phyloP scores from a whole-genome alignment of 2,113 vertebrate species.

The Ammospiza caudacuta region DNA sequence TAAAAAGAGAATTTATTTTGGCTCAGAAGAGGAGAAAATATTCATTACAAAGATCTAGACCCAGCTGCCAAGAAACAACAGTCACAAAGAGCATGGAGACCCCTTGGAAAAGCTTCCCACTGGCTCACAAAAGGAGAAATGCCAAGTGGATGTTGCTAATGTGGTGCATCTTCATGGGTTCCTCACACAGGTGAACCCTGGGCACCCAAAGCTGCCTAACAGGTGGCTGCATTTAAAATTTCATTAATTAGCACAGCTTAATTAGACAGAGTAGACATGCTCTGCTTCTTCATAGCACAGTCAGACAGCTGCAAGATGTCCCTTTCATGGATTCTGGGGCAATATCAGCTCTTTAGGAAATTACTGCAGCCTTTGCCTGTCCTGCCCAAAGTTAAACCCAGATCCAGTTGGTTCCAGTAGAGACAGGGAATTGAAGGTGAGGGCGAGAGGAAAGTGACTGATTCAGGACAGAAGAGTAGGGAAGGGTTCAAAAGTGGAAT shows the following conservation, averaged over 20 bases:
- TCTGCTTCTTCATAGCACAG: neutral
- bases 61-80: neutral
- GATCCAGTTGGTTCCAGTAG: neutral
- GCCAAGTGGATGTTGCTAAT: neutral
- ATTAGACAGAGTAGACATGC: neutral
- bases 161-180: neutral
- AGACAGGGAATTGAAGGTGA: neutral
- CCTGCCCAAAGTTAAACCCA: neutral
- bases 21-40: neutral
- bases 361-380: neutral
- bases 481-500: neutral
- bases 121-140: neutral
- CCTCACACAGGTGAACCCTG: neutral
- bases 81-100: neutral
- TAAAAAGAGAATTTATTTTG: neutral
- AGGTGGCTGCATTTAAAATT: neutral
- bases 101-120: neutral
- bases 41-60: neutral
- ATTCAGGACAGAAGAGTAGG: fast-evolving
- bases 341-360: neutral
- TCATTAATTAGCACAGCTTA: neutral
- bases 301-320: neutral
- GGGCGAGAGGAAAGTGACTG: neutral
- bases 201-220: neutral
- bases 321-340: neutral